These are phyloP conservation scores for Drosophila meridionalis DNA, from an alignment of 2,888 invertebrate genomes.

Conservation along the genomic window DNA sequence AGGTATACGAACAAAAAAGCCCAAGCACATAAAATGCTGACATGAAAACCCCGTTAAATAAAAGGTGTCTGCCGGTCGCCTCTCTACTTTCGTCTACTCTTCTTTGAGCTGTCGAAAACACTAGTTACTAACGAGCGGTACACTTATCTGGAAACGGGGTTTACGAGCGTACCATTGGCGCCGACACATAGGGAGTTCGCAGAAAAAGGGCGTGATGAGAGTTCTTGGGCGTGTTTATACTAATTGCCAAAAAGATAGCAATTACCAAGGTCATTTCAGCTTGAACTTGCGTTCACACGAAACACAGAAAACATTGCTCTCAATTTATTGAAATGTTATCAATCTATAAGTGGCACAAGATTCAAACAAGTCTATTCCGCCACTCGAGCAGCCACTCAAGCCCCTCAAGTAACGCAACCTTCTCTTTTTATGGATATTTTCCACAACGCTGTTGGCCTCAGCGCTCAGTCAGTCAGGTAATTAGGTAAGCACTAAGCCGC, in stretches of 20 bases:
- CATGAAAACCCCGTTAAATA: slow-evolving; percentile 73
- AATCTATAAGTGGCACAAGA: background rate
- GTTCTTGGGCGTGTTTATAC: slow-evolving; percentile 36
- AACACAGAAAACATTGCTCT: background rate
- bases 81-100: slow-evolving; percentile 7
- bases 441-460: slow-evolving; percentile 43
- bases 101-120: slow-evolving; percentile 24
- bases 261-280: slow-evolving; percentile 23
- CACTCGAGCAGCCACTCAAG: slow-evolving; percentile 8
- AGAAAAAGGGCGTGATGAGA: slow-evolving; percentile 41
- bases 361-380: background rate
- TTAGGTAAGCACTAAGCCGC: slow-evolving; percentile 76
- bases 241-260: slow-evolving; percentile 40
- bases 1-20: slow-evolving; percentile 20
- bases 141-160: slow-evolving; percentile 64
- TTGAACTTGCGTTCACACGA: slow-evolving; percentile 6
- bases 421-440: slow-evolving; percentile 42
- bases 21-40: slow-evolving; percentile 55
- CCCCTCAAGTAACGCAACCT: slow-evolving; percentile 21
- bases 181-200: slow-evolving; percentile 50
- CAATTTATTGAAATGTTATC: slow-evolving; percentile 5
- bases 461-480: slow-evolving; percentile 58
- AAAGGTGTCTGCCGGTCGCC: slow-evolving; percentile 34
- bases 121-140: slow-evolving; percentile 26
- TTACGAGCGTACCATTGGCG: slow-evolving; percentile 65